A percentile compares a stretch with the other conserved stretches of the same genome.
These are phyloP conservation scores for Himalopsyche anomala DNA, from an alignment of 2,888 invertebrate genomes.

Conservation along the genomic window DNA sequence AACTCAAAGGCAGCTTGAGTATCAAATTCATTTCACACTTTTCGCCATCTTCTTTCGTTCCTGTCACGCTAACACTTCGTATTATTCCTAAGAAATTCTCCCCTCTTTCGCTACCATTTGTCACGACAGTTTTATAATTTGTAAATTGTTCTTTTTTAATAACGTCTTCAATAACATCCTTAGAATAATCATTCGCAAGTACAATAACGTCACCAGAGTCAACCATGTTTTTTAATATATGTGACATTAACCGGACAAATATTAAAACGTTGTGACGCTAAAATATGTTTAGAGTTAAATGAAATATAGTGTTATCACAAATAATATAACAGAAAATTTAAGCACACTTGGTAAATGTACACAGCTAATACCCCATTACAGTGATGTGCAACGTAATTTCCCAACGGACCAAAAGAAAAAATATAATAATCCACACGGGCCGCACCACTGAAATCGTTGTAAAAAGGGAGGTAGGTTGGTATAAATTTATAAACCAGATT, in stretches of 20 bases:
- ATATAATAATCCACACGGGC: too few species aligned
- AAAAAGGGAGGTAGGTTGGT: too few species aligned
- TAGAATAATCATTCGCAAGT: slow-evolving; percentile 44
- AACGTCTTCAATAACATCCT: slow-evolving; percentile 43
- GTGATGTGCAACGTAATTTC: too few species aligned
- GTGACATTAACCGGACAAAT: too few species aligned
- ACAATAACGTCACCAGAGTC: slow-evolving; percentile 13
- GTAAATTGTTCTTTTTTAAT: slow-evolving; percentile 46
- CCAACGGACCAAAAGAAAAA: too few species aligned
- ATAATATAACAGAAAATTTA: neutral
- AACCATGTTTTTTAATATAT: slow-evolving; percentile 1
- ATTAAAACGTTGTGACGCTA: too few species aligned
- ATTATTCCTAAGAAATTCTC: slow-evolving; percentile 61
- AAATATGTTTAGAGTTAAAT: too few species aligned
- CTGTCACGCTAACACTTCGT: slow-evolving; percentile 50
- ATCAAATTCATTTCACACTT: slow-evolving; percentile 46
- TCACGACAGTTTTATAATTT: slow-evolving; percentile 45
- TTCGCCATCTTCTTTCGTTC: slow-evolving; percentile 41
- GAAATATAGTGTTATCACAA: neutral
- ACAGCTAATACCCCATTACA: too few species aligned
- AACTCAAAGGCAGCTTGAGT: slow-evolving; percentile 51
- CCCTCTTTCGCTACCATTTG: slow-evolving; percentile 39
- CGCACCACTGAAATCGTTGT: too few species aligned
- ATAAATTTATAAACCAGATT: too few species aligned
- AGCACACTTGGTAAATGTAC: too few species aligned